Conservation (phyloP, 2,113 vertebrate genomes). For the Mustela lutreola region DNA sequence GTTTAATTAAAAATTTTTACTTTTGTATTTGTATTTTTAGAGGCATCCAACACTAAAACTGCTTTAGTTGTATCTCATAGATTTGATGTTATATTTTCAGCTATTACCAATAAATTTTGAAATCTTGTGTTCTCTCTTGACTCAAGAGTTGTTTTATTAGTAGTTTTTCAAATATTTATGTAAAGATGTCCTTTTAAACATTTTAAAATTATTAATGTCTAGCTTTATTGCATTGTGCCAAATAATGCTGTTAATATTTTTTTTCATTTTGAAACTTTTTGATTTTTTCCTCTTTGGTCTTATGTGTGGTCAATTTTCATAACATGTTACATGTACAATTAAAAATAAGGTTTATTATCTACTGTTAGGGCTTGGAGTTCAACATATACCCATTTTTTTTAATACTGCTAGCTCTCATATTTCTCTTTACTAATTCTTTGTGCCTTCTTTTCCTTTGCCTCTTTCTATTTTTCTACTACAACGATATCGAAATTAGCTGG, state of each 20-base stretch:
- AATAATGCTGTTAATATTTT: neutral
- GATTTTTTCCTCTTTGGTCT: neutral
- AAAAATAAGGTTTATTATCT: neutral
- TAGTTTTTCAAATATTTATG: neutral
- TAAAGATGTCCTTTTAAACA: neutral
- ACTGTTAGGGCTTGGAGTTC: neutral
- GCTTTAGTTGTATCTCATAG: neutral
- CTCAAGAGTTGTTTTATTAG: neutral
- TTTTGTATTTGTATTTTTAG: neutral
- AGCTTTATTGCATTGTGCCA: neutral
- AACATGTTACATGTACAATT: neutral
- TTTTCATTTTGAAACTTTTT: neutral
- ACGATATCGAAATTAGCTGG: neutral
- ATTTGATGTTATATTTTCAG: neutral
- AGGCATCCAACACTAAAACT: neutral
- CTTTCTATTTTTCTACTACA: constrained; percentile 5
- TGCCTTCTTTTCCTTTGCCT: neutral
- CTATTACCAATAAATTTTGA: neutral
- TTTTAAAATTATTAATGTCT: neutral
- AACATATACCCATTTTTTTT: neutral
- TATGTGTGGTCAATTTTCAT: neutral
- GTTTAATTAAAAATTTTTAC: neutral
- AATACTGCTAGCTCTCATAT: neutral
- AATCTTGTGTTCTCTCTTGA: neutral
- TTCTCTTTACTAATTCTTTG: neutral